Evolutionary conservation across 1,140 invertebrate species (phyloP).

Genomic region (Heliconius nattereri): DNA sequence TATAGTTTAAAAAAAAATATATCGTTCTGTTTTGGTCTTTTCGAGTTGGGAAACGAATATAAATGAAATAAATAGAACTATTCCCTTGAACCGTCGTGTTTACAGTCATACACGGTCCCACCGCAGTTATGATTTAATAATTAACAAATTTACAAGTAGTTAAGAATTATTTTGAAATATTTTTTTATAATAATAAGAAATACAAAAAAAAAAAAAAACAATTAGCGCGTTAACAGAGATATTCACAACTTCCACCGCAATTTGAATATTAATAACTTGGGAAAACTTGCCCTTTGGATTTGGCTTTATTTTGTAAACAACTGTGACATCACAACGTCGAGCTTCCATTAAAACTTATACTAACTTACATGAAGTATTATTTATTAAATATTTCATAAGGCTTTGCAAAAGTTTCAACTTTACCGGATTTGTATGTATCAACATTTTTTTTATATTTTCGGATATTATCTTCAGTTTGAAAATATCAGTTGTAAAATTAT

Average conservation of each 20-base stretch:
- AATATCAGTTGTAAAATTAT: too few species aligned
- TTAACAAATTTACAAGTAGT: too few species aligned
- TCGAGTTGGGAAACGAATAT: too few species aligned
- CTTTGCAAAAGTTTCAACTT: background rate
- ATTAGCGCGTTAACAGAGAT: conserved; percentile 17
- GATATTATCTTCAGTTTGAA: too few species aligned
- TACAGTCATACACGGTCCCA: too few species aligned
- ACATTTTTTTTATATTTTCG: too few species aligned
- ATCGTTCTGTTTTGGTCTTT: too few species aligned
- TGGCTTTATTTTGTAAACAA: conserved; percentile 20
- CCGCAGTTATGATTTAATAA: too few species aligned
- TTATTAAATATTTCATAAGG: conserved; percentile 10
- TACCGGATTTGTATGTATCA: background rate
- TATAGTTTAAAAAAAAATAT: too few species aligned
- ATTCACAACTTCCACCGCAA: background rate
- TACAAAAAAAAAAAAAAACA: background rate
- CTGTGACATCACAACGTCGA: conserved; percentile 19
- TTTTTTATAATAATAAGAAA: background rate
- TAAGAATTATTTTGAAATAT: background rate
- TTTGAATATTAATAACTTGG: conserved; percentile 17
- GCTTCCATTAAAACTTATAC: conserved; percentile 16
- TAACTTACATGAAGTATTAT: background rate
- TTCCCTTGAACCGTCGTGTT: too few species aligned
- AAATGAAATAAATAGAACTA: too few species aligned
- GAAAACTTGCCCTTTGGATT: conserved; percentile 1